Conservation (phyloP, 1,140 invertebrate genomes). For the Bombus pascuorum region DNA sequence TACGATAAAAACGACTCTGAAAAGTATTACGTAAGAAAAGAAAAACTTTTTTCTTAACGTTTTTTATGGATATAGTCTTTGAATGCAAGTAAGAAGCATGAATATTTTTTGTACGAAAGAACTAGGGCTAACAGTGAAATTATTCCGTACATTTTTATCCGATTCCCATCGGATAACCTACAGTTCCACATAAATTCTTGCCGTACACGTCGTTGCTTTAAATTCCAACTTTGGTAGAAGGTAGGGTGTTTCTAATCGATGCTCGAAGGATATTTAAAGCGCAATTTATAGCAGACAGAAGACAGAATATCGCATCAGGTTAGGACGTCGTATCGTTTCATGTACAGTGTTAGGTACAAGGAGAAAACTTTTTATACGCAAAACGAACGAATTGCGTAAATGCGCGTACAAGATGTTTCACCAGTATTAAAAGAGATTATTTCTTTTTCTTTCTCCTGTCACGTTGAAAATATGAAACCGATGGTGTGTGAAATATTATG, state of each 20-base stretch:
- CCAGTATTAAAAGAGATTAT: too few relatives aligned
- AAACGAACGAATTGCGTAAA: too few relatives aligned
- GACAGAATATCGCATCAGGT: too few relatives aligned
- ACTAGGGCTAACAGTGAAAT: slow-evolving; percentile 55
- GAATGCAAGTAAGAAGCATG: background rate
- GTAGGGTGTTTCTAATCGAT: slow-evolving; percentile 1
- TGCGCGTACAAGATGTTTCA: too few relatives aligned
- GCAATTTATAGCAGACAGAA: background rate
- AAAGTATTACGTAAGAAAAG: background rate
- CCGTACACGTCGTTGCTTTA: slow-evolving; percentile 10
- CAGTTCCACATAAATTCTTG: slow-evolving; percentile 23
- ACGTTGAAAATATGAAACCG: too few relatives aligned
- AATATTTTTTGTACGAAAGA: background rate
- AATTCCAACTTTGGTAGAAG: slow-evolving; percentile 21
- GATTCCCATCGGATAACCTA: background rate
- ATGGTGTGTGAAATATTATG: too few relatives aligned
- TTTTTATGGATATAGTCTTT: background rate
- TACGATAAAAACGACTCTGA: background rate
- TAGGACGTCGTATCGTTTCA: too few relatives aligned
- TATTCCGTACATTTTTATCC: slow-evolving; percentile 52
- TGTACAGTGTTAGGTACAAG: too few relatives aligned
- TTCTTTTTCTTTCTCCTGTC: too few relatives aligned
- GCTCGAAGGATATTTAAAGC: too few relatives aligned
- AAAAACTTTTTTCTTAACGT: background rate
- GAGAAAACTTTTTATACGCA: too few relatives aligned